Conservation (phyloP, 2,888 invertebrate genomes). For the Himalopsyche japonica region DNA sequence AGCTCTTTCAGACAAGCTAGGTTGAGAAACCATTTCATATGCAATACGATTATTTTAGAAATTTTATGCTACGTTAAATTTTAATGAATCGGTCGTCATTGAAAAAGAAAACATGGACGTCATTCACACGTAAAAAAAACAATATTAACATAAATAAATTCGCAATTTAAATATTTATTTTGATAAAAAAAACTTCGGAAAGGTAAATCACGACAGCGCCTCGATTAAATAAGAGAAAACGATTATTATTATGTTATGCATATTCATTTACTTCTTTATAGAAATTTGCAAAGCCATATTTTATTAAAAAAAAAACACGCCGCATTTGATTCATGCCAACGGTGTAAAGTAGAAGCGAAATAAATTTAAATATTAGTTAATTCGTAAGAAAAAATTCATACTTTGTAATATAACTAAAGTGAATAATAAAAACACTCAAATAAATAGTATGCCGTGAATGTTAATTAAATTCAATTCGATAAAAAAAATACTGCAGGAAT, state of each 20-base stretch:
- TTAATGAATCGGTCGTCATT: neutral
- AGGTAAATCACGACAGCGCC: neutral
- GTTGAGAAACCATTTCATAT: too few relatives aligned
- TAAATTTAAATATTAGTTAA: neutral
- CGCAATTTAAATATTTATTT: neutral
- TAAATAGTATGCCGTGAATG: too few relatives aligned
- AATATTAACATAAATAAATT: too few relatives aligned
- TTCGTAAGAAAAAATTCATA: neutral
- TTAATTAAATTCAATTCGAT: too few relatives aligned
- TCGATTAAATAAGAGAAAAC: neutral
- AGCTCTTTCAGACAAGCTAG: too few relatives aligned
- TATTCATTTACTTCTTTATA: neutral
- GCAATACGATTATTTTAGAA: neutral
- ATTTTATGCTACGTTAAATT: neutral
- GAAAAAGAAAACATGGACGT: neutral
- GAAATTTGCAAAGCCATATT: neutral
- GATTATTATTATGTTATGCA: neutral
- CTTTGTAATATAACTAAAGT: neutral
- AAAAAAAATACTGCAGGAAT: too few relatives aligned
- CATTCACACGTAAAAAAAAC: neutral
- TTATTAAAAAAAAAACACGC: neutral
- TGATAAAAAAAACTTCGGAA: neutral
- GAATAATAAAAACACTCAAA: too few relatives aligned
- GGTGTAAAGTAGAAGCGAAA: neutral
- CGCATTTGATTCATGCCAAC: neutral